Conservation (phyloP, 2,888 invertebrate genomes). For the Salticus scenicus region DNA sequence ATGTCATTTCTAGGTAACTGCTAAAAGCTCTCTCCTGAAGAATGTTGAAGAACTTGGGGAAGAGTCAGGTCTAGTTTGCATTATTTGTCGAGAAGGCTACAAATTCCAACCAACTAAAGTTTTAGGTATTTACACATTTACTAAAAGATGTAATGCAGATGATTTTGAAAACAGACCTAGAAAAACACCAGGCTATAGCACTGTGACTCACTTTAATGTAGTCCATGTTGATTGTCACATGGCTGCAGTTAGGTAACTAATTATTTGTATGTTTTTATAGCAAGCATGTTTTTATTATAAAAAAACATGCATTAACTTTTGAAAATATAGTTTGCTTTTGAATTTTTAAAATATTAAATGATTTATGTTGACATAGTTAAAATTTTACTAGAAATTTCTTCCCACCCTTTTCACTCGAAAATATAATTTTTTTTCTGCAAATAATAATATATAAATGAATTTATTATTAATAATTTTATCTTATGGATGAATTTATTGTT, state of each 20-base stretch:
- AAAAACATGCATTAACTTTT: too few species aligned
- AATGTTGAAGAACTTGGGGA: constrained; percentile 96
- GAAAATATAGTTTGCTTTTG: too few species aligned
- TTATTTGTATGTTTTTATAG: too few species aligned
- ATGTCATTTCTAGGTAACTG: constrained; percentile 84
- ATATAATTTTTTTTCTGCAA: too few species aligned
- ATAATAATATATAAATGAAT: too few species aligned
- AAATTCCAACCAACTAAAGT: constrained; percentile 95
- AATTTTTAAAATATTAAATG: too few species aligned
- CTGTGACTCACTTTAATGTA: constrained; percentile 98
- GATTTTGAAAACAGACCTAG: constrained; percentile 92
- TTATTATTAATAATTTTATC: too few species aligned
- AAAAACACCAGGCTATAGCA: constrained; percentile 90
- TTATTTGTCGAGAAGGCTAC: constrained; percentile 98
- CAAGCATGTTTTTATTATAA: too few species aligned
- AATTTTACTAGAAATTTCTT: too few species aligned
- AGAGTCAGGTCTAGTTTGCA: constrained; percentile 95
- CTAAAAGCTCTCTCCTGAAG: constrained; percentile 88
- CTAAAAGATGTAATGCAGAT: constrained; percentile 94
- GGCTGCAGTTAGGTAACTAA: constrained; percentile 91
- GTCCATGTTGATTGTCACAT: constrained; percentile 99
- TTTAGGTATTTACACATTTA: constrained; percentile 96
- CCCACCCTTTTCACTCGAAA: too few species aligned
- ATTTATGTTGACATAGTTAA: too few species aligned
- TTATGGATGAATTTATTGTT: too few species aligned